phyloP scores from a whole-genome alignment of 35 echinoderm and acorn worm genomes.

The Anneissia japonica region DNA sequence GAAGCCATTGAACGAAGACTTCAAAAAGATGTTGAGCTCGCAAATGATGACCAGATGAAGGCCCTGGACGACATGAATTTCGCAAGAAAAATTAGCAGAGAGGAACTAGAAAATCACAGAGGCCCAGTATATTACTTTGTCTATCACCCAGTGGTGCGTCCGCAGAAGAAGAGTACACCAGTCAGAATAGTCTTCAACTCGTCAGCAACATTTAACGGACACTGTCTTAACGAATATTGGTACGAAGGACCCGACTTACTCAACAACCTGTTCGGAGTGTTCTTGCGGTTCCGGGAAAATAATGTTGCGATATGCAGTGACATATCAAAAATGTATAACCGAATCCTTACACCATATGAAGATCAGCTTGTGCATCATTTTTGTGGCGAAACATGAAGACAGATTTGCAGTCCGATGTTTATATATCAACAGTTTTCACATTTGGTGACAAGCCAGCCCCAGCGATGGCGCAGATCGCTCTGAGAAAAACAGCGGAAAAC shows the following conservation, averaged over 20 bases:
- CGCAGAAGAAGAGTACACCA: neutral
- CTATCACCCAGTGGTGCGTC: neutral
- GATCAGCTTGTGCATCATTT: neutral
- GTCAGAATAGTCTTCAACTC: neutral
- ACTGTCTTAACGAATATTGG: neutral
- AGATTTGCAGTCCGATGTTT: neutral
- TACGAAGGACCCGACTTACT: neutral
- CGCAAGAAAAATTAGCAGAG: no score
- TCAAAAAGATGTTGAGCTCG: no score
- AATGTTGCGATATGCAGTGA: neutral
- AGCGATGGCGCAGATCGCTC: neutral
- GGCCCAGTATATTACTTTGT: no score
- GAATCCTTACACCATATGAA: neutral
- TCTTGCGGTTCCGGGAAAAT: neutral
- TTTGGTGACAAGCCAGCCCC: neutral
- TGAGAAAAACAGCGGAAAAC: no score
- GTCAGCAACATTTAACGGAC: neutral
- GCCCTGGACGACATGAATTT: no score
- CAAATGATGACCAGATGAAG: no score
- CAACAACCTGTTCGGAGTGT: neutral
- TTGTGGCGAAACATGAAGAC: neutral
- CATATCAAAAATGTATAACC: neutral
- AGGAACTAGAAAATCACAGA: no score
- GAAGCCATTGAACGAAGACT: no score
- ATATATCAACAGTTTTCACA: neutral